These are phyloP conservation scores for Xyliphius kryptos DNA, from an alignment of 2,113 vertebrate genomes.

Conservation along the genomic window DNA sequence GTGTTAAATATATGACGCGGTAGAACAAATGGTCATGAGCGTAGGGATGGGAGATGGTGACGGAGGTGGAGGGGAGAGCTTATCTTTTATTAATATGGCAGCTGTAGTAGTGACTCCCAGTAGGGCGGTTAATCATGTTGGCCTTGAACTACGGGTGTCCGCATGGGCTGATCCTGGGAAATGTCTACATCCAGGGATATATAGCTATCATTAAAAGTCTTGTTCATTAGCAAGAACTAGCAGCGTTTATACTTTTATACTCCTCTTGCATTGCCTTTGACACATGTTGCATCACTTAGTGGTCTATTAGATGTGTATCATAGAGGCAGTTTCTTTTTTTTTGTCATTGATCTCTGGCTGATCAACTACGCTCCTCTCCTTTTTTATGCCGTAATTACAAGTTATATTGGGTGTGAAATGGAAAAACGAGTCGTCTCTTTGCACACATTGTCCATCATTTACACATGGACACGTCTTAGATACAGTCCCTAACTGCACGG, in stretches of 20 bases:
- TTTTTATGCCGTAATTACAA: not conserved
- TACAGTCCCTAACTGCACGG: no score
- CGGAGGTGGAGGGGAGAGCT: constrained; percentile 38
- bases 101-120: constrained; percentile 63
- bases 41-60: constrained; percentile 22
- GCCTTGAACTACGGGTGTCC: constrained; percentile 59
- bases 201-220: no score
- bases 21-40: constrained; percentile 27
- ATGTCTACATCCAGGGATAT: constrained; percentile 61
- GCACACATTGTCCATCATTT: not conserved
- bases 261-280: no score
- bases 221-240: no score
- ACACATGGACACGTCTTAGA: constrained; percentile 7
- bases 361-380: not conserved
- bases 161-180: constrained; percentile 64
- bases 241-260: no score
- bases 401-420: not conserved
- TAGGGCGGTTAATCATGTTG: constrained; percentile 66
- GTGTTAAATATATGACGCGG: constrained; percentile 50
- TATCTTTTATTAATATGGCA: constrained; percentile 73
- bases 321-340: no score
- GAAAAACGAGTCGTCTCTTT: not conserved
- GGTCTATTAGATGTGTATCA: no score
- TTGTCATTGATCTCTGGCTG: no score
- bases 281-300: no score